phyloP scores from a whole-genome alignment of 2,113 vertebrate genomes.

The Bufo bufo region DNA sequence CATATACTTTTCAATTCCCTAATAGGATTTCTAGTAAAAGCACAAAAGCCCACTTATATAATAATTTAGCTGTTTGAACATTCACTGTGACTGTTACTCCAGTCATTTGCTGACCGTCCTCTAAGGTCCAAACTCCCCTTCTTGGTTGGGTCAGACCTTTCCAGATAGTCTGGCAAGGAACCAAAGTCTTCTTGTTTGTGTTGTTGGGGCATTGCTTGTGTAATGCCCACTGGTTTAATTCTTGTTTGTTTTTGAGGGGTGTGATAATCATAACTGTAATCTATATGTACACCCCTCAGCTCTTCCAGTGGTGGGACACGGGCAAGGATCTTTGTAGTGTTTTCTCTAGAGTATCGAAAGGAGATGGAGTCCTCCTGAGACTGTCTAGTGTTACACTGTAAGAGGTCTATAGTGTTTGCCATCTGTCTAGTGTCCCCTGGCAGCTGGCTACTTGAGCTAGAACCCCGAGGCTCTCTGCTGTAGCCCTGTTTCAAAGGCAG shows the following conservation, averaged over 20 bases:
- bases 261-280: slow-evolving; percentile 48
- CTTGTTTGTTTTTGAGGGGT: slow-evolving; percentile 65
- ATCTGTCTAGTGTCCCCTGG: slow-evolving; percentile 62
- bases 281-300: slow-evolving; percentile 60
- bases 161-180: slow-evolving; percentile 56
- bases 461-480: slow-evolving; percentile 59
- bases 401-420: slow-evolving; percentile 64
- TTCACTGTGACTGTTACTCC: slow-evolving; percentile 58
- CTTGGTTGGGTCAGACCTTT: slow-evolving; percentile 61
- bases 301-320: slow-evolving; percentile 65
- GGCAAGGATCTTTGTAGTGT: slow-evolving; percentile 61
- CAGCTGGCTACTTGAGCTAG: slow-evolving; percentile 59
- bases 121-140: slow-evolving; percentile 66
- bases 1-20: slow-evolving; percentile 46
- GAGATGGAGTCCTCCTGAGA: slow-evolving; percentile 65
- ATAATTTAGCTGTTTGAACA: slow-evolving; percentile 54
- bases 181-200: slow-evolving; percentile 55
- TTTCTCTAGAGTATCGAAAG: slow-evolving; percentile 60
- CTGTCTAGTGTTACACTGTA: slow-evolving; percentile 68
- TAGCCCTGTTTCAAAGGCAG: slow-evolving; percentile 47
- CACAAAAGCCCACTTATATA: slow-evolving; percentile 2
- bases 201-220: slow-evolving; percentile 71
- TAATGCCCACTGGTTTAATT: slow-evolving; percentile 69
- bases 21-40: slow-evolving; percentile 55
- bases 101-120: slow-evolving; percentile 56